Evolutionary conservation across 1,140 invertebrate species (phyloP).

Genomic region (Drosophila orena): DNA sequence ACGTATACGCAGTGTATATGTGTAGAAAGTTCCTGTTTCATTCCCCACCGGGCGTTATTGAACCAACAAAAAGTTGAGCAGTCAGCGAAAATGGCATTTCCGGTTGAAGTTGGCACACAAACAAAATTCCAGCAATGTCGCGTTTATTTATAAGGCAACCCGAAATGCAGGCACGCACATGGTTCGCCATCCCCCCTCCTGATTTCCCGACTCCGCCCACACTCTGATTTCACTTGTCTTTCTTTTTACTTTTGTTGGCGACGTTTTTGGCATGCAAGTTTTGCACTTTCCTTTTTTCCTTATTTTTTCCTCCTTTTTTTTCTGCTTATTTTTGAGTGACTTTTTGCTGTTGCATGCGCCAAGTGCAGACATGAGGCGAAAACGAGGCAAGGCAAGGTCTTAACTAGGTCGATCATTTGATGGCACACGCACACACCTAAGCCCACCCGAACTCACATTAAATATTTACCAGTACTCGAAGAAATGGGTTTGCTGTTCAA

Average conservation of each 20-base stretch:
- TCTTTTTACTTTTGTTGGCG: slow-evolving; percentile 25
- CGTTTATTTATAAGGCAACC: slow-evolving; percentile 61
- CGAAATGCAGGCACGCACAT: slow-evolving; percentile 30
- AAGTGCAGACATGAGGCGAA: slow-evolving; percentile 46
- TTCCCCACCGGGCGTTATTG: slow-evolving; percentile 30
- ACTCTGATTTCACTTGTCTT: slow-evolving; percentile 17
- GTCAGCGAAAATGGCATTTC: slow-evolving; percentile 69
- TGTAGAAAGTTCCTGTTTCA: not conserved
- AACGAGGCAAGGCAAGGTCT: slow-evolving; percentile 42
- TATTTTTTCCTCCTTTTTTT: slow-evolving; percentile 5
- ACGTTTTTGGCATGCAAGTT: slow-evolving; percentile 61
- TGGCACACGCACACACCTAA: slow-evolving; percentile 34
- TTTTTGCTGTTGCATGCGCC: slow-evolving; percentile 49
- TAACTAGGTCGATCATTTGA: slow-evolving; percentile 69
- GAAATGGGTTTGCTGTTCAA: not conserved
- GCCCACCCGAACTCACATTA: slow-evolving; percentile 6
- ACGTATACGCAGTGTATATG: slow-evolving; percentile 14
- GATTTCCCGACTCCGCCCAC: slow-evolving; percentile 11
- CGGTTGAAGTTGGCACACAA: slow-evolving; percentile 53
- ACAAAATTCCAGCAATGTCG: slow-evolving; percentile 69
- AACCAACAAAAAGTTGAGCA: slow-evolving; percentile 59
- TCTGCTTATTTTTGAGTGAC: slow-evolving; percentile 30
- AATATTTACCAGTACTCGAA: slow-evolving; percentile 19
- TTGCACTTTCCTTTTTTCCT: slow-evolving; percentile 44
- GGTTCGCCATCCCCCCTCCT: slow-evolving; percentile 4